These are phyloP conservation scores for Taenioides sp. DNA, from an alignment of 2,797 vertebrate species.

Conservation along the genomic window DNA sequence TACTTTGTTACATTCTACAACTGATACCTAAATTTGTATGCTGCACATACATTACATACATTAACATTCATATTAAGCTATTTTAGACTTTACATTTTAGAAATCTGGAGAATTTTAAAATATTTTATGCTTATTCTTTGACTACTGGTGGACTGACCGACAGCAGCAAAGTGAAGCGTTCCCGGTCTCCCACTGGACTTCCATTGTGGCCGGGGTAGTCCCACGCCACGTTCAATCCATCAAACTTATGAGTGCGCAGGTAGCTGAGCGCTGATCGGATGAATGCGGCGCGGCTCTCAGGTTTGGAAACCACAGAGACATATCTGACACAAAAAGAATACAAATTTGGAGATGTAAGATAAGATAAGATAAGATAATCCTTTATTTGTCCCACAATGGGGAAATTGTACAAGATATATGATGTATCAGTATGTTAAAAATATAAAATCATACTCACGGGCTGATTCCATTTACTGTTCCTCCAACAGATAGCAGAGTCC, in stretches of 20 bases:
- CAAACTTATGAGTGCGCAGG: conserved; percentile 78
- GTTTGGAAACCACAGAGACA: conserved; percentile 73
- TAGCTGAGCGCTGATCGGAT: conserved; percentile 72
- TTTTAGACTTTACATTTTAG: neutral
- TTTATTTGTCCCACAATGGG: too few species aligned
- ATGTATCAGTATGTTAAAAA: neutral
- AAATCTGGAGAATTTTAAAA: neutral
- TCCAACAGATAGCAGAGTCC: conserved; percentile 82
- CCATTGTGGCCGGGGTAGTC: conserved; percentile 81
- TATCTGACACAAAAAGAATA: conserved; percentile 66
- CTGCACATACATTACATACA: too few species aligned
- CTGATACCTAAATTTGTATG: too few species aligned
- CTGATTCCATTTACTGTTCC: conserved; percentile 76
- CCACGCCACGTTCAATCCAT: conserved; percentile 85
- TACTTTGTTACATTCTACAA: too few species aligned
- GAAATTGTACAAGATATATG: neutral
- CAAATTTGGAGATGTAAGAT: neutral
- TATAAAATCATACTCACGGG: conserved; percentile 69
- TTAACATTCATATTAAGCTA: neutral
- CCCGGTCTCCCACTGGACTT: conserved; percentile 71
- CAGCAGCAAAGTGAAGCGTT: conserved; percentile 75
- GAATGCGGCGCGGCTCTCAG: conserved; percentile 68
- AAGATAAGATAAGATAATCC: too few species aligned
- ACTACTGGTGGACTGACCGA: conserved; percentile 52
- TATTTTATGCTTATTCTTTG: neutral